phyloP scores from a whole-genome alignment of 2,888 invertebrate genomes.

The Hipparchia semele region DNA sequence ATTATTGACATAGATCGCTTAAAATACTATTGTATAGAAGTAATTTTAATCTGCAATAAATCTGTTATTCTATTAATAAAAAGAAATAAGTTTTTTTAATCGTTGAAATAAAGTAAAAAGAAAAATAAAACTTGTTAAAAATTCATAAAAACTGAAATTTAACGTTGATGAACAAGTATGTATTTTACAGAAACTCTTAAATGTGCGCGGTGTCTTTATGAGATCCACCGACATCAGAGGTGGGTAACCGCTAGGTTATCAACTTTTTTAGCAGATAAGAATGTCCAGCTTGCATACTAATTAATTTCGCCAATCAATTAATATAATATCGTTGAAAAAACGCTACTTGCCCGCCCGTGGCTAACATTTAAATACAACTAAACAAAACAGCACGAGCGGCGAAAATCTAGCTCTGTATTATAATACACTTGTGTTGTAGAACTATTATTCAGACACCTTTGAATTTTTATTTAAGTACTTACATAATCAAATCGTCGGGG shows the following conservation, averaged over 20 bases:
- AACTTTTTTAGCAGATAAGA: constrained; percentile 42
- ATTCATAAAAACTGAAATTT: background rate
- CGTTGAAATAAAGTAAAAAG: too few relatives aligned
- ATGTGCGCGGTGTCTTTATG: constrained; percentile 14
- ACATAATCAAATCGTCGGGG: background rate
- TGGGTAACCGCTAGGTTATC: constrained; percentile 44
- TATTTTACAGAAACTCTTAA: background rate
- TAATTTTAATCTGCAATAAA: too few relatives aligned
- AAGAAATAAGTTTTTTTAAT: too few relatives aligned
- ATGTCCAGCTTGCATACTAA: constrained; percentile 43
- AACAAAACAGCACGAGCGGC: background rate
- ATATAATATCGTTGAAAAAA: constrained; percentile 28
- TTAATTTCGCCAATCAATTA: constrained; percentile 49
- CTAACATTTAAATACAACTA: constrained; percentile 14
- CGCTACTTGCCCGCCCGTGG: constrained; percentile 24
- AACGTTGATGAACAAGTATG: too few relatives aligned
- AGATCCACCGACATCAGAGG: constrained; percentile 27
- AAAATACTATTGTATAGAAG: too few relatives aligned
- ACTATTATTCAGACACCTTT: background rate
- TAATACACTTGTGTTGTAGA: background rate
- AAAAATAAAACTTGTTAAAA: background rate
- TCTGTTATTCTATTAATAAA: too few relatives aligned
- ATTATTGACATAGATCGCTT: too few relatives aligned
- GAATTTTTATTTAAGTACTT: too few relatives aligned
- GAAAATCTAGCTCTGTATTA: constrained; percentile 7